Evolutionary conservation across 1,140 invertebrate species (phyloP), one percentile per base, ranked within the genome.

Genomic region (Helicoverpa zea): DNA sequence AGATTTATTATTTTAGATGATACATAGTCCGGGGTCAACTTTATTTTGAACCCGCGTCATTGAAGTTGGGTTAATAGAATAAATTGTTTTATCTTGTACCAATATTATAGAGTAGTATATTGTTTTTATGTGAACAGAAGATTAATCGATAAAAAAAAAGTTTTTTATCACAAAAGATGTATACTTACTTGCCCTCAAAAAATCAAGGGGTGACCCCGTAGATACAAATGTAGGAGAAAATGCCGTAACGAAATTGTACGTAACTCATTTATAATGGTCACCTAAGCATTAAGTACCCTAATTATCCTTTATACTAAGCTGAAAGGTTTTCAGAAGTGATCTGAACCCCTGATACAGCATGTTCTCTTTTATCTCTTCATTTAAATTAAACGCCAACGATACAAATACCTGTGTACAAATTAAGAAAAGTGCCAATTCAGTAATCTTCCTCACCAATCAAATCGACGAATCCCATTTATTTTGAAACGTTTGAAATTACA

Each of bases 391-490:
- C 2, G 56, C 56, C 23, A 58, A 58, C 10, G 56, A 58, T 10
- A 43, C 61, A 43, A 64, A 30, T 66, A 2, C n/a, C 43, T 18
- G 43, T 52, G 56, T 56, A 43, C 23, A 73, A 16, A 73, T 9
- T 12, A 29, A 18, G 23, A 51, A 9, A 61, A 61, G 13, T 49
- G 56, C 56, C 16, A 43, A 43, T 77, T 35, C 61, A 64, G 75
- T 77, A 77, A 77, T 77, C 61, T 54, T 14, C 18, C 35, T 43
- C 59, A 66, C 54, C 61, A 66, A 77, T 77, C 61, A 77, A 77
- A 66, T 66, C 18, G 54, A 77, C 49, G 30, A 61, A 77, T 51
- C 51, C 18, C 75, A 77, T 77, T 77, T 64, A 77, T 64, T 64
- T 64, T 43, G 18, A 54, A 61, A 64, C 75, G 11, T 3, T 52